phyloP scores from a whole-genome alignment of 2,113 vertebrate species.

The Lanius collurio region DNA sequence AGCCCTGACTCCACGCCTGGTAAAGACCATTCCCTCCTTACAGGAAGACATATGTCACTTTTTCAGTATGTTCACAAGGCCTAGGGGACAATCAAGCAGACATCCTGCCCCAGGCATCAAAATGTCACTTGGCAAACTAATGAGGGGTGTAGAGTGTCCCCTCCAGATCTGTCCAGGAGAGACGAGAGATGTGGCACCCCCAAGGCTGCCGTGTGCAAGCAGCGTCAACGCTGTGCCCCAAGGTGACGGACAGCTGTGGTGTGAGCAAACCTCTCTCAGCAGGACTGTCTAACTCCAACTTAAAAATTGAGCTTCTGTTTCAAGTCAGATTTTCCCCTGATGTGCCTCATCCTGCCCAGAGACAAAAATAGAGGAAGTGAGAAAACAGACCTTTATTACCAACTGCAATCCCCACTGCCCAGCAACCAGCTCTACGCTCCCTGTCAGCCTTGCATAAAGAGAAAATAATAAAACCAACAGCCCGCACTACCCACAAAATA shows the following conservation, averaged over 20 bases:
- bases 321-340: conserved; percentile 49
- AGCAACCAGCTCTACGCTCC: conserved; percentile 13
- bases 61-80: neutral
- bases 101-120: neutral
- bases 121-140: neutral
- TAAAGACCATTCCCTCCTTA: neutral
- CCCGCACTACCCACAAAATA: conserved; percentile 30
- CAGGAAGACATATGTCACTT: neutral
- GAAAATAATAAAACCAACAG: conserved; percentile 64
- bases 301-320: conserved; percentile 13
- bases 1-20: neutral
- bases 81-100: neutral
- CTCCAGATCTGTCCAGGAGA: neutral
- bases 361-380: conserved; percentile 68
- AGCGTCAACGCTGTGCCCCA: neutral
- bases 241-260: neutral
- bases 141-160: neutral
- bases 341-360: conserved; percentile 53
- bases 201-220: neutral
- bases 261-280: neutral
- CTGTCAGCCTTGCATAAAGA: conserved; percentile 12
- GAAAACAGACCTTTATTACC: conserved; percentile 68
- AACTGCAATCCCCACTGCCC: conserved; percentile 37
- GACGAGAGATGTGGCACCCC: neutral
- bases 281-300: conserved; percentile 31